These are phyloP conservation scores for Melangyna quadrimaculata DNA, from an alignment of 2,888 invertebrate species.

Conservation along the genomic window DNA sequence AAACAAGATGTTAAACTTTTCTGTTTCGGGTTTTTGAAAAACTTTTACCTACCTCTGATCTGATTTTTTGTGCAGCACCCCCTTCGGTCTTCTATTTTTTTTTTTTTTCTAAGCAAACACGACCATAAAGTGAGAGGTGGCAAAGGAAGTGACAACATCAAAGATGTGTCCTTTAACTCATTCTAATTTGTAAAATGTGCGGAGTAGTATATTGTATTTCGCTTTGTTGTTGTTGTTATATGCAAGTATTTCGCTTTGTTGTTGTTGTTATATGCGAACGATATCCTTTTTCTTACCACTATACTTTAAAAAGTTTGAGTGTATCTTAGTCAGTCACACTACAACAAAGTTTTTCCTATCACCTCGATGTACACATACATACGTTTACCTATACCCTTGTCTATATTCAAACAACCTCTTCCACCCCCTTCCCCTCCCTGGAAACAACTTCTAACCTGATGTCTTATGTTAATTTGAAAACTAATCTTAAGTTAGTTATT, in stretches of 20 bases:
- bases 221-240: neutral
- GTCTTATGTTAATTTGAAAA: slow-evolving; percentile 72
- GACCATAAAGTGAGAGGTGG: neutral
- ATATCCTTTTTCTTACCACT: neutral
- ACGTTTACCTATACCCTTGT: neutral
- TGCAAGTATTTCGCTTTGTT: neutral
- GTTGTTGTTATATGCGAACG: neutral
- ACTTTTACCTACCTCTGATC: slow-evolving; percentile 50
- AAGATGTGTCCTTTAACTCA: slow-evolving; percentile 40
- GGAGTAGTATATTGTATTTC: neutral
- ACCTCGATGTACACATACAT: neutral
- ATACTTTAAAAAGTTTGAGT: neutral
- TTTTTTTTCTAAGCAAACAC: neutral
- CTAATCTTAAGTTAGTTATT: slow-evolving; percentile 71
- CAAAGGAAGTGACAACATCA: neutral
- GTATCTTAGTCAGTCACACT: slow-evolving; percentile 14
- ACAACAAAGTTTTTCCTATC: slow-evolving; percentile 35
- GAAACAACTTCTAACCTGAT: neutral
- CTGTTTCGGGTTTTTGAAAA: slow-evolving; percentile 56
- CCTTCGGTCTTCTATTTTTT: neutral
- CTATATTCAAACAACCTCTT: neutral
- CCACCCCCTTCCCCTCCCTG: neutral
- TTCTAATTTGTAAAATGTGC: slow-evolving; percentile 55
- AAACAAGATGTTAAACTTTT: slow-evolving; percentile 64
- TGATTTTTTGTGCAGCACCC: neutral